Evolutionary conservation across 2,797 vertebrate genomes (phyloP), one percentile per base, ranked within the genome.

Genomic region (Cyprinella venusta): DNA sequence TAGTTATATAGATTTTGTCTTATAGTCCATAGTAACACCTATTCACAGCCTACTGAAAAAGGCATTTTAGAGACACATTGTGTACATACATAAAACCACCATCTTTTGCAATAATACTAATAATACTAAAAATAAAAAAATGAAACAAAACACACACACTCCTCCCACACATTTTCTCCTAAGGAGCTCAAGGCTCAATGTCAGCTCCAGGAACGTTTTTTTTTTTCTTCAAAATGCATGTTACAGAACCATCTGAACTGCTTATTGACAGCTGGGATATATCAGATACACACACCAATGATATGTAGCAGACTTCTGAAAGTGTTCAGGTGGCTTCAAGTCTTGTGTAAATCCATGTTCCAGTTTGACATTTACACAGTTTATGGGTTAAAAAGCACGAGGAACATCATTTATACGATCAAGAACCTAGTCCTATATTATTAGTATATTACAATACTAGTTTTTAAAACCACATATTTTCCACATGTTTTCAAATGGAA

Each of bases 1-100:
- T n/a, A 78, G 67, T 54, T 56, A 80, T 83, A 63, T 80, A 81
- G n/a, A 79, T 83, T 84, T 56, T 81, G 33, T 80, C 69, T 84
- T 87, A 82, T 64, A 72, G 77, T 75, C 65, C 30, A 86, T 80
- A 79, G 79, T 26, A 75, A 84, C 86, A 82, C 82, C 71, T 52
- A 63, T 65, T 64, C 75, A 72, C 52, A 48, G 38, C 45, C 61
- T 69, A 24, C 33, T 40, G 10, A 68, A 81, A 80, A 42, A 54
- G 45, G 18, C n/a, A 26, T 56, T 54, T 33, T 42, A 12, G 26
- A 64, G 40, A 50, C 21, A 50, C 8, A 68, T 59, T 33, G 33
- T 15, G 36, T 33, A 56, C n/a, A 54, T 36, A n/a, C 40, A 61
- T 59, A 3, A 78, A 56, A n/a, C 30, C 81, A 33, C n/a, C 8